Percentiles rank a stretch among this genome's conserved stretches.
phyloP scores from a whole-genome alignment of 2,113 vertebrate genomes.

The Trematocara variabile region DNA sequence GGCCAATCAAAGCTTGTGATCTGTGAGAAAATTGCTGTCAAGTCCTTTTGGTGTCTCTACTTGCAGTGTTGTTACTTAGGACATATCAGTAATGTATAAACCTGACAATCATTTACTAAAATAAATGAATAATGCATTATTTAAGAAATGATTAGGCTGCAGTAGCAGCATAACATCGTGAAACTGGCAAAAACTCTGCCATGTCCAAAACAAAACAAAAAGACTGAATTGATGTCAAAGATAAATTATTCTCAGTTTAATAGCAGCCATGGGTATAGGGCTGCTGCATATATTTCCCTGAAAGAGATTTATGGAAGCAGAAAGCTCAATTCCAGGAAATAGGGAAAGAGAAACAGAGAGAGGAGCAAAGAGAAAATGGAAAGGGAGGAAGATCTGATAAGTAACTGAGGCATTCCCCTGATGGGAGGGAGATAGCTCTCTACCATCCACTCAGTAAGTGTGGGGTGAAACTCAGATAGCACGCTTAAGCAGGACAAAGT shows the following conservation, averaged over 20 bases:
- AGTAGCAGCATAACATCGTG: not conserved
- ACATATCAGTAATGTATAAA: not conserved
- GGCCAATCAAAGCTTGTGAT: not conserved
- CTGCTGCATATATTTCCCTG: not conserved
- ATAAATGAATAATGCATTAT: not conserved
- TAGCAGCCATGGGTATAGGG: not conserved
- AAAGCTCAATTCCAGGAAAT: not conserved
- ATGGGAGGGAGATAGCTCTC: conserved; percentile 26
- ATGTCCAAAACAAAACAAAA: not conserved
- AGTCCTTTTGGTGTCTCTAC: not conserved
- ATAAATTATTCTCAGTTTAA: not conserved
- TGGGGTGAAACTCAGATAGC: conserved; percentile 5
- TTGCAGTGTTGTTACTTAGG: conserved; percentile 14
- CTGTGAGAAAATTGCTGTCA: not conserved
- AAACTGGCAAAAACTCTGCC: not conserved
- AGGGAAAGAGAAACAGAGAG: not conserved
- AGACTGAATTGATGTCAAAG: not conserved
- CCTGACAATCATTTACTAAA: not conserved
- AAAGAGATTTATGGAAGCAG: not conserved
- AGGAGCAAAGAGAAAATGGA: not conserved
- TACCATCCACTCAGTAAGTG: conserved; percentile 6
- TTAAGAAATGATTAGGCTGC: not conserved
- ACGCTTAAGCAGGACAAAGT: not conserved
- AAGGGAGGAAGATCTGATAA: conserved; percentile 53
- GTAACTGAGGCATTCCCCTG: conserved; percentile 39